Base-by-base conservation (phyloP, 2,888 invertebrate genomes). In the Cremastinae sp. region DNA sequence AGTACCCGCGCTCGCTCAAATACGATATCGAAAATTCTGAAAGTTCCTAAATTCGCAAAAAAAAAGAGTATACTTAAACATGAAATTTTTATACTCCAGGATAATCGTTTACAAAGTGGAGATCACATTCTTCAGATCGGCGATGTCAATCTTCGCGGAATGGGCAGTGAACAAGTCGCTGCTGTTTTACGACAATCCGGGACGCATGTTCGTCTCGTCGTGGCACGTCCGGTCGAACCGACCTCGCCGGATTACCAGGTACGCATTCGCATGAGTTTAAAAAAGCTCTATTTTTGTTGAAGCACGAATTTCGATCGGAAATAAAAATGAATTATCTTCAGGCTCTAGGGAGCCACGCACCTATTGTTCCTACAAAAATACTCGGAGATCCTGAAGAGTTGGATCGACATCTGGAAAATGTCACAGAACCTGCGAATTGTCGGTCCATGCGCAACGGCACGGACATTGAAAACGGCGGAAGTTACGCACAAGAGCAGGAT, bases 111-210 rank as follows among this genome's bases (percentile, higher is more conserved):
- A 81, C 97, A 97, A 90, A 96, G 98, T 90, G 99, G 99, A 7
- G 99, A 99, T 91, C 99, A 99, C 91, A 96, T 99, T 84, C 92
- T 99, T 84, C 98, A 99, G 91, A 96, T 97, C 84, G 96, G 96
- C 54, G 96, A 98, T 82, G 96, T 98, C 82, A 97, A 97, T 91
- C 93, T 99, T 83, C 94, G 98, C 65, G 98, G 99, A 74, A 97
- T 98, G 93, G 97, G 97, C 78, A 98, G 98, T 65, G 99, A 99
- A 90, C 96, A 97, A 91, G 98, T 98, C 83, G 98, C 98, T 18
- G 95, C 97, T 14, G 98, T 99, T 78, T 91, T 99, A 78, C 93
- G 98, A 22, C 98, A 98, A 90, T 97, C 98, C 20, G 98, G 98
- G 34, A 97, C 96, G 9, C 96, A 97, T 88, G 98, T 98, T 71